Percentiles rank a stretch among this genome's conserved stretches.
These are phyloP conservation scores for Bombus pyrosoma DNA, from an alignment of 1,140 invertebrate species.

Conservation along the genomic window DNA sequence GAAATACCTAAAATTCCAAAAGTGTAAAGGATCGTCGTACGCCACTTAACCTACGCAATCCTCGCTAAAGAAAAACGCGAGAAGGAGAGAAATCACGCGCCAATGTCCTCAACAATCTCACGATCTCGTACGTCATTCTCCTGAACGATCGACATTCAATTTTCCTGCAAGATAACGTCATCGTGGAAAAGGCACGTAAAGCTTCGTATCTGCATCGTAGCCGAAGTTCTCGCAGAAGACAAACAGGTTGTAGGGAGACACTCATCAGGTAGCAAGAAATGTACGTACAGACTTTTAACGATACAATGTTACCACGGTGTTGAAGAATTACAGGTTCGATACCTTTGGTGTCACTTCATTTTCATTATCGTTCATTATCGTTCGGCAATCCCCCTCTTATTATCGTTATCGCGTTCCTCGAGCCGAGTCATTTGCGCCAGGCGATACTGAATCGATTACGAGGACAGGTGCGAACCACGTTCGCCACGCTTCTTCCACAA, in stretches of 20 bases:
- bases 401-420: conserved; percentile 15
- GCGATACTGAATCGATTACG: conserved; percentile 12
- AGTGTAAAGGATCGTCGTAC: neutral
- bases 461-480: conserved; percentile 22
- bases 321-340: neutral
- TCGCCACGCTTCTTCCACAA: neutral
- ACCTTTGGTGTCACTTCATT: neutral
- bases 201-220: no score
- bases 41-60: no score
- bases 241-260: neutral
- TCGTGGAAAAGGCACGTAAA: neutral
- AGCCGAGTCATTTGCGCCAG: neutral
- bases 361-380: conserved; percentile 8
- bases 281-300: neutral
- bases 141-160: neutral
- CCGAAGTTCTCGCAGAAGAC: no score
- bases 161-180: neutral
- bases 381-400: conserved; percentile 13
- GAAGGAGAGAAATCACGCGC: no score
- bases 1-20: no score
- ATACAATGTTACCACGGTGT: no score
- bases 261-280: neutral
- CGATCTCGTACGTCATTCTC: no score
- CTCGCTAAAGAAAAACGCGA: no score
- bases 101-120: no score